These are phyloP conservation scores for Papilio gigon DNA, from an alignment of 2,888 invertebrate genomes.

Conservation along the genomic window DNA sequence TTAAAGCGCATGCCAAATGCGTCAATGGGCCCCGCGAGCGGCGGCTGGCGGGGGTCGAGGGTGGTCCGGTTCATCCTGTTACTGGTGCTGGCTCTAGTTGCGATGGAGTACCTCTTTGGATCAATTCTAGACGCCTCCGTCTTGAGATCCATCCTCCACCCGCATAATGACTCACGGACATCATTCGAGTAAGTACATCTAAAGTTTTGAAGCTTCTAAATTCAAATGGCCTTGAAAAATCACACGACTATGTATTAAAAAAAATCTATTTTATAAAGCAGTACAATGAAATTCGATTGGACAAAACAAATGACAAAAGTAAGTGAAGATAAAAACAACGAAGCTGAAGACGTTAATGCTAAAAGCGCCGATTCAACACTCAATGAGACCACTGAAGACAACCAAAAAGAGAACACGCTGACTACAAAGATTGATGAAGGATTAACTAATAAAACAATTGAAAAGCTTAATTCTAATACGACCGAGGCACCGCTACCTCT, in stretches of 20 bases:
- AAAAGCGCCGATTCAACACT: slow-evolving; percentile 42
- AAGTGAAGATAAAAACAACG: slow-evolving; percentile 49
- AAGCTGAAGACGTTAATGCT: slow-evolving; percentile 46
- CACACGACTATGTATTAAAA: neutral
- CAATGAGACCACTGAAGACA: slow-evolving; percentile 51
- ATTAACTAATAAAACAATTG: slow-evolving; percentile 62
- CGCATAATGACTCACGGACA: slow-evolving; percentile 74
- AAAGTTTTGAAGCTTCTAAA: neutral
- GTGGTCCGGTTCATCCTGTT: slow-evolving; percentile 76
- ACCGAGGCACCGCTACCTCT: slow-evolving; percentile 65
- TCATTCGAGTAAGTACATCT: slow-evolving; percentile 57
- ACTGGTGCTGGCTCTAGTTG: slow-evolving; percentile 84
- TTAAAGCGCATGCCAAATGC: slow-evolving; percentile 59
- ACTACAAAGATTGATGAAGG: slow-evolving; percentile 63
- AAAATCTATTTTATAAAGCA: slow-evolving; percentile 54
- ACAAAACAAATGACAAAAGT: slow-evolving; percentile 56
- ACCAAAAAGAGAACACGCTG: slow-evolving; percentile 55
- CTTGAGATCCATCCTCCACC: slow-evolving; percentile 75
- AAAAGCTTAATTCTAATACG: slow-evolving; percentile 54
- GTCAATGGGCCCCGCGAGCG: slow-evolving; percentile 71
- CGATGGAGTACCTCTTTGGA: slow-evolving; percentile 87
- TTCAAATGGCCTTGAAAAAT: neutral
- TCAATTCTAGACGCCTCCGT: slow-evolving; percentile 83
- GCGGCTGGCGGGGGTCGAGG: slow-evolving; percentile 78
- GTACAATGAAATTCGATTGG: slow-evolving; percentile 57